Evolutionary conservation across 2,888 invertebrate species (phyloP), one percentile per base, ranked within the genome.

Genomic region (Zootermopsis nevadensis): DNA sequence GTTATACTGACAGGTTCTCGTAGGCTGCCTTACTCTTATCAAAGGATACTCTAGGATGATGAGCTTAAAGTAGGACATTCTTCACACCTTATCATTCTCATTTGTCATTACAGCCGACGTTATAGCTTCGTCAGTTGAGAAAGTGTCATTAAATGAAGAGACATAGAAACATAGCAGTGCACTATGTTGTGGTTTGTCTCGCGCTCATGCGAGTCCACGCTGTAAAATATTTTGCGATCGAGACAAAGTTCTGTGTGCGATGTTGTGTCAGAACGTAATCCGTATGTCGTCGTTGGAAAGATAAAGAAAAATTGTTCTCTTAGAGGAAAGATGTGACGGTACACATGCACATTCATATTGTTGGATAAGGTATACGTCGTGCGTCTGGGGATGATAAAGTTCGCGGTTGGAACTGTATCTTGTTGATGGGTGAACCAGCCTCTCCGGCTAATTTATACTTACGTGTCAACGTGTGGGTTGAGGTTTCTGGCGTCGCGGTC

Each of bases 361-460:
- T 19, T 6, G 69, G 69, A 69, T 69, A 69, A 69, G 69, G 69
- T 33, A 69, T 69, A 33, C 69, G 60, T 60, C 60, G n/a, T 60
- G 60, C 8, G n/a, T 31, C 24, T 15, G 31, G 22, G 69, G 69
- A 33, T 69, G 69, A 69, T 69, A 69, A 33, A 69, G 31, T 22
- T 33, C 22, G 22, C 69, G 31, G 30, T 22, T 22, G 69, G 31
- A 12, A 33, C 19, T 10, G 69, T 22, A 33, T 69, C 33, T 15
- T 69, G 69, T 69, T 33, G 69, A 69, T 33, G n/a, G 60, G 27
- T 12, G 60, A n/a, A 60, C 27, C 10, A n/a, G 15, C n/a, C 8
- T 60, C 60, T 33, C 66, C 69, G 33, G 69, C 33, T 69, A 69
- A 69, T 69, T 69, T 69, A 69, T 69, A 69, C 33, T 33, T 69